Evolutionary conservation across 30 jellyfish, hydroid and myxozoan genomes (phyloP).

Genomic region (Turritopsis rubra): DNA sequence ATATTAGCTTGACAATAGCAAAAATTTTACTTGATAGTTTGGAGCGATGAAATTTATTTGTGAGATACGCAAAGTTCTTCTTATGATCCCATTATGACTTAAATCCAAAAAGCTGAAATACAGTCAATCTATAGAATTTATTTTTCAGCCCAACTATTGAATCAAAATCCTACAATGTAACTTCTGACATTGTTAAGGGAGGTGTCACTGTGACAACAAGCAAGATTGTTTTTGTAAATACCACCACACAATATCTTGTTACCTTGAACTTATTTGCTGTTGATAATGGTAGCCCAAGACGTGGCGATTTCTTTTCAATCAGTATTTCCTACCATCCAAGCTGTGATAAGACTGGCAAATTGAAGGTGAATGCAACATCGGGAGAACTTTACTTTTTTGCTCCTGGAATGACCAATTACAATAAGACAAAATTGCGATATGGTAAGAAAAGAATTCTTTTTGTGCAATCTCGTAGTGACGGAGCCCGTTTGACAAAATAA

Average conservation of each 20-base stretch:
- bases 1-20: too few species aligned
- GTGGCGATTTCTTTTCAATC: conserved; percentile 60
- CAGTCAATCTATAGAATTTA: neutral
- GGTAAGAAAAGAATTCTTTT: neutral
- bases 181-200: neutral
- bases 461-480: too few species aligned
- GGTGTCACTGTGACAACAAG: conserved; percentile 2
- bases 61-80: too few species aligned
- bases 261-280: conserved; percentile 51
- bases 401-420: conserved; percentile 52
- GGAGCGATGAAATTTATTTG: too few species aligned
- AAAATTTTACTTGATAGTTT: too few species aligned
- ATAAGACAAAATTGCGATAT: conserved; percentile 15
- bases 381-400: conserved; percentile 67
- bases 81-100: too few species aligned
- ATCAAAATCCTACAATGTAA: conserved; percentile 1
- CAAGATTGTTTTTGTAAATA: conserved; percentile 26
- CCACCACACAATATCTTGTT: conserved; percentile 37
- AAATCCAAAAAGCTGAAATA: neutral
- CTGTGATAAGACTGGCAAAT: conserved; percentile 43
- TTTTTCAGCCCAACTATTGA: conserved; percentile 46
- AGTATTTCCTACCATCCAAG: conserved; percentile 38
- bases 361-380: conserved; percentile 39
- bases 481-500: too few species aligned
- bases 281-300: conserved; percentile 69